Conservation (phyloP, 2,797 vertebrate species). For the Bradypodion pumilum region DNA sequence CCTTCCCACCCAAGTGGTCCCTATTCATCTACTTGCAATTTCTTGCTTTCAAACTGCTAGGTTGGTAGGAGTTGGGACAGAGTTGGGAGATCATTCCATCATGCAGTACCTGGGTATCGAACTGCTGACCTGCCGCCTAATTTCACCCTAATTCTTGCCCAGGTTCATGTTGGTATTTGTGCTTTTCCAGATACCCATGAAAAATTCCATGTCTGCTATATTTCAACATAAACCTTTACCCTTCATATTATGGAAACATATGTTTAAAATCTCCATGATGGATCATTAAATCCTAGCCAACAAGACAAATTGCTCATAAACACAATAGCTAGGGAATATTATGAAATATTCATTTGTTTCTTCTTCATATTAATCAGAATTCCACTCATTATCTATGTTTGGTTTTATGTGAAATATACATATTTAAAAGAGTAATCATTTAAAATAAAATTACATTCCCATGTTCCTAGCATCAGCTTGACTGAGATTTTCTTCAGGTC, state of each 20-base stretch:
- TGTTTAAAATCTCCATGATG: slow-evolving; percentile 21
- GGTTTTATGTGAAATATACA: not conserved
- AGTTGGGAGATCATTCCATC: too few species aligned
- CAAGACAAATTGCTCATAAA: slow-evolving; percentile 26
- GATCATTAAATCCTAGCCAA: not conserved
- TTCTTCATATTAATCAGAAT: not conserved
- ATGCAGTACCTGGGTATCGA: too few species aligned
- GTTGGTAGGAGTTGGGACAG: too few species aligned
- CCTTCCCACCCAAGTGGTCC: too few species aligned
- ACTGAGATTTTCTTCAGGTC: slow-evolving; percentile 93
- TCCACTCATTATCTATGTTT: not conserved
- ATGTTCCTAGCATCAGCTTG: slow-evolving; percentile 97
- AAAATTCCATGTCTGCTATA: not conserved
- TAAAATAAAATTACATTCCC: slow-evolving; percentile 87
- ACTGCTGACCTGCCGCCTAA: too few species aligned
- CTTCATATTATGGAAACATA: not conserved
- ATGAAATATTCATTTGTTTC: slow-evolving; percentile 1
- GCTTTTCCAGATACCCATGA: too few species aligned
- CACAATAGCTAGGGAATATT: not conserved
- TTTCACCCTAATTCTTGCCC: too few species aligned
- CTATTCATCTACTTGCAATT: too few species aligned
- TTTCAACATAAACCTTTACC: slow-evolving; percentile 10
- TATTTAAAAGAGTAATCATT: slow-evolving; percentile 12
- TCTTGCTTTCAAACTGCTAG: too few species aligned
- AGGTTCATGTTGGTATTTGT: too few species aligned